These are phyloP conservation scores for Molanna angustata DNA, from an alignment of 2,888 invertebrate species.

Conservation along the genomic window DNA sequence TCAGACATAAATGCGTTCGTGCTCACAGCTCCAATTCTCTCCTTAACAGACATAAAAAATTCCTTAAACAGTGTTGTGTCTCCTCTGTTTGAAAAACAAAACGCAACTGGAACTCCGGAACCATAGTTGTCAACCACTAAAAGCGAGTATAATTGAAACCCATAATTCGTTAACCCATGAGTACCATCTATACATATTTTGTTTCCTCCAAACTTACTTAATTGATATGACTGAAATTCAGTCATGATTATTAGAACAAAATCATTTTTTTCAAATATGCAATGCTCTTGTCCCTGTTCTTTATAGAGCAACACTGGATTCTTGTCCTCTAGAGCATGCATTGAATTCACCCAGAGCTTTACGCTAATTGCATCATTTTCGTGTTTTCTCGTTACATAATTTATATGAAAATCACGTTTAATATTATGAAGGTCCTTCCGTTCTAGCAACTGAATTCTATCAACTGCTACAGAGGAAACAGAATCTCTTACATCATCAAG, in stretches of 20 bases:
- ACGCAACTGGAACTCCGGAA: not conserved
- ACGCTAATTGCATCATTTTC: slow-evolving; percentile 23
- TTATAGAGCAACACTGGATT: slow-evolving; percentile 20
- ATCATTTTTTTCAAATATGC: slow-evolving; percentile 5
- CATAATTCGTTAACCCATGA: no score
- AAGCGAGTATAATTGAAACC: slow-evolving; percentile 23
- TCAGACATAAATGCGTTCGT: not conserved
- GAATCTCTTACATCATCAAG: not conserved
- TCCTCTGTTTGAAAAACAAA: not conserved
- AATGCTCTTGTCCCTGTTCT: slow-evolving; percentile 14
- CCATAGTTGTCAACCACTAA: not conserved
- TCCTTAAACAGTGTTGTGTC: not conserved
- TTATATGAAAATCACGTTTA: slow-evolving; percentile 21
- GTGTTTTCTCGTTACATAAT: slow-evolving; percentile 20
- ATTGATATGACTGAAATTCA: slow-evolving; percentile 16
- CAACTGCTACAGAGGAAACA: not conserved
- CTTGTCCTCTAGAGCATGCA: slow-evolving; percentile 19
- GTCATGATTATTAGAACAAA: slow-evolving; percentile 23
- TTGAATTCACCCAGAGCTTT: slow-evolving; percentile 22
- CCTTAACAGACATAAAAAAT: not conserved
- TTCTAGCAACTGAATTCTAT: slow-evolving; percentile 7
- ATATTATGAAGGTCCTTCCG: slow-evolving; percentile 28
- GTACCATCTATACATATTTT: slow-evolving; percentile 24
- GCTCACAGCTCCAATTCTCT: not conserved
- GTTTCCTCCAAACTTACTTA: slow-evolving; percentile 13